phyloP scores from a whole-genome alignment of 2,797 vertebrate genomes.

The Hozukius guyotensis region DNA sequence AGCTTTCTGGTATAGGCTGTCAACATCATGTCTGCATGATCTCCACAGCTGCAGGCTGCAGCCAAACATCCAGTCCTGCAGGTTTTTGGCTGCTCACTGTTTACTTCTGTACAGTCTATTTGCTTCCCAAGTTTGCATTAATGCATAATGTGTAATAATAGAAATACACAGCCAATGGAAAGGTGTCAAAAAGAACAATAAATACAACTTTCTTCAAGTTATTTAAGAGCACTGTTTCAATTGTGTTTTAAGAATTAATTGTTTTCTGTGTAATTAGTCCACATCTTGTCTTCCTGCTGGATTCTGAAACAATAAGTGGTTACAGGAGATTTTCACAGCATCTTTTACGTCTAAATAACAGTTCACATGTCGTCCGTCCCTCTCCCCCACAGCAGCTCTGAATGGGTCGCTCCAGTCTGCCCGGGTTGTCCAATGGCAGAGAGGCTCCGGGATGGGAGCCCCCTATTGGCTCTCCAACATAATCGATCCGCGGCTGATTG shows the following conservation, averaged over 20 bases:
- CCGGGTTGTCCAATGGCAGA: slow-evolving; percentile 85
- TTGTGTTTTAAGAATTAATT: not conserved
- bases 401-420: slow-evolving; percentile 91
- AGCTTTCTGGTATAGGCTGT: not conserved
- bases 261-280: not conserved
- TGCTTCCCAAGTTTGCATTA: not conserved
- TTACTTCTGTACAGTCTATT: not conserved
- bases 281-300: not conserved
- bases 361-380: slow-evolving; percentile 41
- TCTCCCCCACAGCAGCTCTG: slow-evolving; percentile 73
- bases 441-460: slow-evolving; percentile 73
- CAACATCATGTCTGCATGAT: not conserved
- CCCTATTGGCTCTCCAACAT: slow-evolving; percentile 86
- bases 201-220: slow-evolving; percentile 5
- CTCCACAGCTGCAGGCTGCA: not conserved
- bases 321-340: not conserved
- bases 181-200: not conserved
- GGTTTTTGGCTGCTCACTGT: not conserved
- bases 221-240: not conserved
- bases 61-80: slow-evolving; percentile 32
- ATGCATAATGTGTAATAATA: not conserved
- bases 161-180: not conserved
- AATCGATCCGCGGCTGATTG: slow-evolving; percentile 91
- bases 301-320: not conserved
- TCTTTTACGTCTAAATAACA: slow-evolving; percentile 10